Conservation (phyloP, 2,888 invertebrate species). For the Sarcophaga subvicina region DNA sequence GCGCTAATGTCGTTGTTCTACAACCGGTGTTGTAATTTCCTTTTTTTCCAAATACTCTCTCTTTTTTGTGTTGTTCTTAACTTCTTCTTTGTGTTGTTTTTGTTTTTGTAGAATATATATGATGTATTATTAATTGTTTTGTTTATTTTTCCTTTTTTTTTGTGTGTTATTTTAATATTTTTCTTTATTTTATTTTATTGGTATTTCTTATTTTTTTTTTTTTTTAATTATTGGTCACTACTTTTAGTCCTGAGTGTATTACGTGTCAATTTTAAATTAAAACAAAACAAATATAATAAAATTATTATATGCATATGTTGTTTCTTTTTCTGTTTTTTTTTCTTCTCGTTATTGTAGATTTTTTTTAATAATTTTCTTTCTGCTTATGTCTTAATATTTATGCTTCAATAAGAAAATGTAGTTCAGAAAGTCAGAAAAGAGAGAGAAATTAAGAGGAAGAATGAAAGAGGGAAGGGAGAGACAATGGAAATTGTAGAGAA, state of each 20-base stretch:
- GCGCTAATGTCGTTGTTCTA: constrained; percentile 1
- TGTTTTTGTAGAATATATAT: constrained; percentile 26
- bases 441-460: constrained; percentile 17
- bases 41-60: constrained; percentile 62
- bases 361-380: constrained; percentile 41
- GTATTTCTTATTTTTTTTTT: constrained; percentile 29
- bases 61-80: constrained; percentile 64
- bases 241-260: constrained; percentile 69
- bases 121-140: constrained; percentile 43
- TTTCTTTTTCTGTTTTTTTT: background rate
- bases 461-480: too few species aligned
- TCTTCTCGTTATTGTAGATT: background rate
- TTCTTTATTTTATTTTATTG: constrained; percentile 8
- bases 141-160: constrained; percentile 14
- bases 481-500: too few species aligned
- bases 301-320: constrained; percentile 1
- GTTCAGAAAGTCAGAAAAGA: constrained; percentile 53
- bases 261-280: constrained; percentile 63
- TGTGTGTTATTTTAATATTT: constrained; percentile 24
- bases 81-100: constrained; percentile 67
- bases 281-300: constrained; percentile 44
- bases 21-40: constrained; percentile 60
- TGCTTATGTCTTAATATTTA: constrained; percentile 4
- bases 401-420: background rate
- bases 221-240: constrained; percentile 66